A percentile compares a stretch with the other conserved stretches of the same genome.
phyloP scores from a whole-genome alignment of 2,113 vertebrate genomes.

The Cepphus grylle region DNA sequence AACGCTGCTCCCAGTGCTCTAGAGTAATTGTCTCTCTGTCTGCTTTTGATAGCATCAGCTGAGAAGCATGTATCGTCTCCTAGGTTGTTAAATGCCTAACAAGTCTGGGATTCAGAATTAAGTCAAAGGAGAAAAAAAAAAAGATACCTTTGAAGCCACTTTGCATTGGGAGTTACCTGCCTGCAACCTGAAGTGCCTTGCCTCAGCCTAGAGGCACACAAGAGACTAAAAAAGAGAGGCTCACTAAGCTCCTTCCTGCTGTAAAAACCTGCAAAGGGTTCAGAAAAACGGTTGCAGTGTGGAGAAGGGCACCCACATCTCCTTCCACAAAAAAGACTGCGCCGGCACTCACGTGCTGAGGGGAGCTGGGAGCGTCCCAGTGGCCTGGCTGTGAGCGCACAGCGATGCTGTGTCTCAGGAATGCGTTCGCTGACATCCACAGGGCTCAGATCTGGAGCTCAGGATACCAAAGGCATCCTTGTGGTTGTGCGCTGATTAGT shows the following conservation, averaged over 20 bases:
- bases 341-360: fast-evolving
- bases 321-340: background rate
- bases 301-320: background rate
- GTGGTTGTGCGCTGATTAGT: background rate
- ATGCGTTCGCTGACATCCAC: background rate
- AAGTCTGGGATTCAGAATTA: background rate
- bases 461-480: background rate
- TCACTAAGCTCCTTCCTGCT: background rate
- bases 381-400: background rate
- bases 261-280: background rate
- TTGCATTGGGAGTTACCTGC: background rate
- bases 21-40: background rate
- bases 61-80: background rate
- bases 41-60: background rate
- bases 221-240: background rate
- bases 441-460: background rate
- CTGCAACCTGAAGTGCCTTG: background rate
- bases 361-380: background rate
- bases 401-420: background rate
- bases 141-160: background rate
- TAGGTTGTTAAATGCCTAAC: background rate
- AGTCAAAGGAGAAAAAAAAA: background rate
- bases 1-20: background rate
- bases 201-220: background rate
- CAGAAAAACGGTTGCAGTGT: background rate